phyloP scores from a whole-genome alignment of 2,113 vertebrate species.

The Oncorhynchus keta region DNA sequence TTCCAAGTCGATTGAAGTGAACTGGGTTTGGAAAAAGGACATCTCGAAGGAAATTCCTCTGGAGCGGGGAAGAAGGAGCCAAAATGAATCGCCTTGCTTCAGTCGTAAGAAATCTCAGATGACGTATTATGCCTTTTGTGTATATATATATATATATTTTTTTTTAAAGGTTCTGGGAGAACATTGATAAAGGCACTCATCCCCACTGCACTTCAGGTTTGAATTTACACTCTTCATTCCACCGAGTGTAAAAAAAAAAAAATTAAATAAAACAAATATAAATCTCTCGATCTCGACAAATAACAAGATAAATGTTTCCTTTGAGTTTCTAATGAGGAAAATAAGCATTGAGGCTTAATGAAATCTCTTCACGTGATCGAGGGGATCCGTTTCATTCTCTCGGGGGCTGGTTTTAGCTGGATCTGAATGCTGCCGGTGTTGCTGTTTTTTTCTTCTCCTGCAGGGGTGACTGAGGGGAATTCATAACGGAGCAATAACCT shows the following conservation, averaged over 20 bases:
- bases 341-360: not conserved
- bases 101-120: not conserved
- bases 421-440: not conserved
- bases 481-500: not conserved
- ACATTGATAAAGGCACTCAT: not conserved
- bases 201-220: not conserved
- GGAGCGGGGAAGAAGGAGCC: not conserved
- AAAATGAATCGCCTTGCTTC: not conserved
- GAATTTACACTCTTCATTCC: constrained; percentile 11
- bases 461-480: not conserved
- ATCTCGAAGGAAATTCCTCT: not conserved
- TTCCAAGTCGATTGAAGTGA: not conserved
- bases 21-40: not conserved
- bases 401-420: too few species aligned
- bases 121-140: not conserved
- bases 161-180: not conserved
- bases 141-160: not conserved
- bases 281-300: not conserved
- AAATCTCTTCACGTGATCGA: not conserved
- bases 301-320: constrained; percentile 8
- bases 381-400: not conserved
- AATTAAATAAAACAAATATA: not conserved
- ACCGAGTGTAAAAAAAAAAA: not conserved
- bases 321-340: not conserved
- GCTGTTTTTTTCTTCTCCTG: not conserved